phyloP scores from a whole-genome alignment of 2,888 invertebrate species.

The Isotomurus palustris region DNA sequence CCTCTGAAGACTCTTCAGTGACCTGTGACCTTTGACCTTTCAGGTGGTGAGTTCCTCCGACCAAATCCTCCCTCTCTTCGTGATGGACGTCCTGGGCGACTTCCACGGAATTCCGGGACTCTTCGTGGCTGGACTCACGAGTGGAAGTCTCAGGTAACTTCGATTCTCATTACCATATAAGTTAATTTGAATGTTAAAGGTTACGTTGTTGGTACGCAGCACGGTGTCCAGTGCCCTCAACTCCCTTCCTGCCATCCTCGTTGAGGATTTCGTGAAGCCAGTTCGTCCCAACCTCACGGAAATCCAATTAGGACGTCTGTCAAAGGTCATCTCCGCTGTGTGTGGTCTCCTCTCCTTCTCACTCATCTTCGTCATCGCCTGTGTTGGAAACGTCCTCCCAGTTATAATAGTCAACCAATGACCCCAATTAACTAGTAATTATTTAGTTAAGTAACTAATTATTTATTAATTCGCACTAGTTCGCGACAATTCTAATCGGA shows the following conservation, averaged over 20 bases:
- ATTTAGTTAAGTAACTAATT: no score
- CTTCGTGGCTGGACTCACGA: conserved; percentile 84
- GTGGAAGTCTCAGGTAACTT: conserved; percentile 63
- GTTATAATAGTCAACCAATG: no score
- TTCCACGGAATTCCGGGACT: conserved; percentile 78
- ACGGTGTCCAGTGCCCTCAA: conserved; percentile 91
- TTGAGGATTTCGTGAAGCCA: conserved; percentile 71
- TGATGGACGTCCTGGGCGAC: conserved; percentile 56
- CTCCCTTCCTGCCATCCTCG: conserved; percentile 83
- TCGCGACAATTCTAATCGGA: conserved; percentile 34
- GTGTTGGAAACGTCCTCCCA: no score
- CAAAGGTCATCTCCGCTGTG: conserved; percentile 65
- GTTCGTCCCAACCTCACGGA: conserved; percentile 16
- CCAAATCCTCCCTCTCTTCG: conserved; percentile 52
- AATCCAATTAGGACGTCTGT: conserved; percentile 62
- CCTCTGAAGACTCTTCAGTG: no score
- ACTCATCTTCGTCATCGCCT: no score
- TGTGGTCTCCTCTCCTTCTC: conserved; percentile 72
- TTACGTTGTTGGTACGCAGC: conserved; percentile 54
- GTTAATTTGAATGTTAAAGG: neutral
- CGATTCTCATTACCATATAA: neutral
- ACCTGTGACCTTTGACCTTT: no score
- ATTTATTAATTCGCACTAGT: no score
- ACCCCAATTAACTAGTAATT: no score
- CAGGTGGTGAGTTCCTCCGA: conserved; percentile 30